These are phyloP conservation scores for Eupleurogrammus muticus DNA, from an alignment of 2,797 vertebrate species.

Conservation along the genomic window DNA sequence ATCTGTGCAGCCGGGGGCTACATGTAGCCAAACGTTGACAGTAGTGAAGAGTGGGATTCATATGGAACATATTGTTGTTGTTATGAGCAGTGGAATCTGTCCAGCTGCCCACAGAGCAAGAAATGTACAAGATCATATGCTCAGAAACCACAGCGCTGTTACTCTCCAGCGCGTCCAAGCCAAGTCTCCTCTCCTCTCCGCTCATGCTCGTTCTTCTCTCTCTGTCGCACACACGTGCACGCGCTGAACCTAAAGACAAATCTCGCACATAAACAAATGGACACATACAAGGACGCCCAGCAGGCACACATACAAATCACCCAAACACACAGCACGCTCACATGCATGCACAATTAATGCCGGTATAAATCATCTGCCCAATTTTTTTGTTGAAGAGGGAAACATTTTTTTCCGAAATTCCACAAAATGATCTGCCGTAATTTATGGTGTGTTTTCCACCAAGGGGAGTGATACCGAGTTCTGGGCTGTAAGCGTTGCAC, in stretches of 20 bases:
- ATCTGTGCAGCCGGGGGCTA: conserved; percentile 49
- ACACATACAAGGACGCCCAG: conserved; percentile 64
- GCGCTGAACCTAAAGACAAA: conserved; percentile 19
- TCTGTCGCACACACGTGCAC: conserved; percentile 11
- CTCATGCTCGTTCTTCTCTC: not conserved
- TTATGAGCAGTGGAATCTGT: conserved; percentile 72
- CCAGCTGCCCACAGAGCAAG: conserved; percentile 71
- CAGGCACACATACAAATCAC: conserved; percentile 55
- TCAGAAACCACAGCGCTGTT: conserved; percentile 60
- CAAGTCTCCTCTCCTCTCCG: conserved; percentile 16
- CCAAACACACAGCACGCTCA: conserved; percentile 37
- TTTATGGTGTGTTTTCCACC: conserved; percentile 79
- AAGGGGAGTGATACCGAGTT: conserved; percentile 77
- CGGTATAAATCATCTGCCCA: conserved; percentile 73
- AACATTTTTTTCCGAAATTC: conserved; percentile 67
- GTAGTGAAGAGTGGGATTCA: conserved; percentile 65
- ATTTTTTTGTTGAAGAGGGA: conserved; percentile 56
- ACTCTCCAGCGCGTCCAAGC: conserved; percentile 44
- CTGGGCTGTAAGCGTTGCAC: conserved; percentile 78
- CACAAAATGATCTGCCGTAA: conserved; percentile 77
- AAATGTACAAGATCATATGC: conserved; percentile 63
- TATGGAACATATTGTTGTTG: conserved; percentile 78
- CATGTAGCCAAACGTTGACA: conserved; percentile 58
- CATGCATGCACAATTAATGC: conserved; percentile 69
- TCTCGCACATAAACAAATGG: conserved; percentile 61